Evolutionary conservation across 2,797 vertebrate species (phyloP).

Genomic region (Megaceryle alcyon): DNA sequence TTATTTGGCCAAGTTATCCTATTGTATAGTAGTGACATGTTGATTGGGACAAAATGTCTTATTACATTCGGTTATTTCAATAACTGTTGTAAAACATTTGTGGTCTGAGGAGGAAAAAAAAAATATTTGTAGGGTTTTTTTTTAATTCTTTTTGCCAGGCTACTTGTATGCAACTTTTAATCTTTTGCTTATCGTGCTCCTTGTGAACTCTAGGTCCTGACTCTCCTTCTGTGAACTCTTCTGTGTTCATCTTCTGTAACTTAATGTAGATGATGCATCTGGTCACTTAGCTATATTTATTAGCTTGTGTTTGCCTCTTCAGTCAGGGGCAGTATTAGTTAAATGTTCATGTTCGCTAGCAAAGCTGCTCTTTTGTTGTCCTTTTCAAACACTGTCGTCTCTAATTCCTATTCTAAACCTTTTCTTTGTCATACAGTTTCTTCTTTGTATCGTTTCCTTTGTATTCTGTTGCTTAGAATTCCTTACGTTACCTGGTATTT

Average conservation of each 20-base stretch:
- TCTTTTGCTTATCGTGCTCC: background rate
- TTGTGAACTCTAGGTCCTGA: background rate
- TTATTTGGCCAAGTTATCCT: constrained; percentile 40
- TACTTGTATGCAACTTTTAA: background rate
- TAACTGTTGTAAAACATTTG: constrained; percentile 29
- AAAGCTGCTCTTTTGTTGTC: background rate
- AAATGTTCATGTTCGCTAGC: background rate
- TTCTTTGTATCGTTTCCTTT: background rate
- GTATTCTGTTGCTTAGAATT: background rate
- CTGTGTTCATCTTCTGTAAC: background rate
- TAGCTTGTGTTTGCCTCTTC: background rate
- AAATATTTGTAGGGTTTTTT: background rate
- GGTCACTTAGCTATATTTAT: background rate
- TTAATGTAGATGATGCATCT: background rate
- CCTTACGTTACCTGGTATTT: background rate
- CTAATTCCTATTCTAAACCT: background rate
- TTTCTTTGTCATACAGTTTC: background rate
- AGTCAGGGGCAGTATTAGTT: background rate
- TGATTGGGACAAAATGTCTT: constrained; percentile 51
- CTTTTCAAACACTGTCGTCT: background rate
- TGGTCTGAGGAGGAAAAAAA: background rate
- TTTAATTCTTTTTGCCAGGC: background rate
- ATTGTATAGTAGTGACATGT: constrained; percentile 38
- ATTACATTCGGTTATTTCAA: constrained; percentile 21
- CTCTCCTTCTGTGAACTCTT: background rate